Evolutionary conservation across 2,888 invertebrate genomes (phyloP), one percentile per base, ranked within the genome.

Genomic region (Podotricha telesiphe): DNA sequence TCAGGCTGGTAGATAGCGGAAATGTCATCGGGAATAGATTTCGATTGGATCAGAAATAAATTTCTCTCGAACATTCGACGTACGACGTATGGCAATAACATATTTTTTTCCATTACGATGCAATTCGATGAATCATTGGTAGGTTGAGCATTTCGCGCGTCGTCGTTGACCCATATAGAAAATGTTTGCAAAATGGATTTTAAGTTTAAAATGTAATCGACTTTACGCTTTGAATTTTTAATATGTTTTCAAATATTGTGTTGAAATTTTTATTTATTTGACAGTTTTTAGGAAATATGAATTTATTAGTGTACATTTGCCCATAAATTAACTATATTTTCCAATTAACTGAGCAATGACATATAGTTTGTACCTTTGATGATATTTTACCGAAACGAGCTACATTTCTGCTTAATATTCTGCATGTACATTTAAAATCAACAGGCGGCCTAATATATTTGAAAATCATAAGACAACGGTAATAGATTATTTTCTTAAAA

Each of bases 71-170:
- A 79, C 81, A 81, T 80, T 78, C 82, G 78, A 85, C 88, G 85
- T 88, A 87, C 87, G 86, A 89, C 90, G 89, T 87, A 86, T 80
- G 82, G 87, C 87, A 87, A 90, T 89, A 89, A 88, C 86, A 89
- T 90, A 88, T 91, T 89, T 90, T 89, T 90, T 91, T 89, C 89
- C 90, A 91, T 91, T 90, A 89, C 89, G 78, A 80, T 84, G 86
- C 91, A 89, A 91, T 87, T 87, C 85, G 88, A 89, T 91, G 89
- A 88, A 89, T 91, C 89, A 90, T 87, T 84, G 86, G 83, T 84
- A 79, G 84, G 81, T 75, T 79, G 85, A 86, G 83, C 84, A 83
- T 83, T 83, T 83, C 80, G 77, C 77, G 78, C 78, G 78, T 79
- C 77, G 78, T 68, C 77, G 75, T 76, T 79, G 87, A 87, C 88